These are phyloP conservation scores for Drosophila pandora DNA, from an alignment of 1,140 invertebrate species.

Conservation along the genomic window DNA sequence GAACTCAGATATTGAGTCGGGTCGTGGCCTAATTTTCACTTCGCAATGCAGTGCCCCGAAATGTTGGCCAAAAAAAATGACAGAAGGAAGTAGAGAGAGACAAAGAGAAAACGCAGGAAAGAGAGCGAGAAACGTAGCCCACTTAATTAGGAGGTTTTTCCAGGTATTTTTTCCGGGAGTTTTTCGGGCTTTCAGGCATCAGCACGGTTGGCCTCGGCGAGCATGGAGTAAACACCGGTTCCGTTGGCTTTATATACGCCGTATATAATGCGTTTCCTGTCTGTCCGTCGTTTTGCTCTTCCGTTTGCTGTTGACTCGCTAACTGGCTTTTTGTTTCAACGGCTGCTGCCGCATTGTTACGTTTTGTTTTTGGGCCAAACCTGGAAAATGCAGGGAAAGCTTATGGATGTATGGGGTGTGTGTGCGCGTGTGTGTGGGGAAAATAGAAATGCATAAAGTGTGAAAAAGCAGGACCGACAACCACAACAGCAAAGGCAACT, in stretches of 20 bases:
- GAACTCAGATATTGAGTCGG: constrained; percentile 27
- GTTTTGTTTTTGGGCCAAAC: constrained; percentile 19
- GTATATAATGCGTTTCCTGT: constrained; percentile 46
- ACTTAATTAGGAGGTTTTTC: constrained; percentile 73
- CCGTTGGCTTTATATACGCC: constrained; percentile 14
- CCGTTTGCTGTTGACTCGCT: constrained; percentile 35
- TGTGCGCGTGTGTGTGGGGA: constrained; percentile 14
- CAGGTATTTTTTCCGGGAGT: constrained; percentile 13
- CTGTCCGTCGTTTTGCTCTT: constrained; percentile 16
- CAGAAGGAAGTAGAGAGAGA: background rate
- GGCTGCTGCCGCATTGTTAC: constrained; percentile 22
- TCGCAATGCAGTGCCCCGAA: constrained; percentile 41
- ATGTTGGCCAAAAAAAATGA: constrained; percentile 21
- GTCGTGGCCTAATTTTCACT: constrained; percentile 52
- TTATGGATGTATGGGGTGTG: constrained; percentile 7
- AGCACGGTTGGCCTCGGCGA: constrained; percentile 18
- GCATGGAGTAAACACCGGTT: constrained; percentile 39
- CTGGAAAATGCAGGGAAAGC: constrained; percentile 18
- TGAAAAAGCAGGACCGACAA: constrained; percentile 50
- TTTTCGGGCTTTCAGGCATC: constrained; percentile 38
- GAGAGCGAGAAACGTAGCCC: constrained; percentile 11
- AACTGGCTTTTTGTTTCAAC: constrained; percentile 38
- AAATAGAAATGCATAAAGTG: constrained; percentile 69
- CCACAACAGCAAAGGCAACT: constrained; percentile 30
- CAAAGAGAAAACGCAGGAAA: background rate